Evolutionary conservation across 53 echinoderm and acorn worm genomes (phyloP), one percentile per base, ranked within the genome.

Genomic region (Stichopus horrens): DNA sequence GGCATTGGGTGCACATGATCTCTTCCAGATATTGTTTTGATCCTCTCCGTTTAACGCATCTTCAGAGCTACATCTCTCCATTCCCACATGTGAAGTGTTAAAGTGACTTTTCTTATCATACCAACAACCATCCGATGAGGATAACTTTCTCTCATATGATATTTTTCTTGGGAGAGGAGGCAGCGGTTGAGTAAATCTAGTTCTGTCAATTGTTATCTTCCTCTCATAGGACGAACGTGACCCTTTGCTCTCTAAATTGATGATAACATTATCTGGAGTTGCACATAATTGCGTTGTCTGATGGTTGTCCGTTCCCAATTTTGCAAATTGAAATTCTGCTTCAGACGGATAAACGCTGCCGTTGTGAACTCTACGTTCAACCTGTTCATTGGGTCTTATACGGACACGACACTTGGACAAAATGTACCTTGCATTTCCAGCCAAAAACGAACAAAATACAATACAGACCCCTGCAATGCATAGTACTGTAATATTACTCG

Each of bases 401-500:
- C 13, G n/a, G 68, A 76, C 23, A 21, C 85, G 85, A 85, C 85
- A 85, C 63, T 85, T 85, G 9, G 65, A 23, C 52, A 58, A 9
- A 67, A 85, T 10, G 52, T 67, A 51, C 11, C 85, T 53, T 4
- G 85, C 85, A 67, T 85, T 85, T 16, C 85, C 85, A 65, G 85
- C 85, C 52, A 85, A 52, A 67, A 59, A 85, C 16, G 85, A 85
- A 57, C 57, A 65, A 66, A 85, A 9, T 7, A 85, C 71, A 53
- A 85, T 65, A 18, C 63, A 21, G 14, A 85, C 8, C 4, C 85
- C 85, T 65, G 66, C 63, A 5, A 71, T 13, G 19, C 16, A 16
- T 18, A 71, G 71, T 18, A 71, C 18, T 71, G 71, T 18, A 16
- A 71, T 20, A 71, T 71, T 71, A 20, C 18, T 18, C 6, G 71